Conservation (phyloP, 2,888 invertebrate genomes). For the Sericinus montela region DNA sequence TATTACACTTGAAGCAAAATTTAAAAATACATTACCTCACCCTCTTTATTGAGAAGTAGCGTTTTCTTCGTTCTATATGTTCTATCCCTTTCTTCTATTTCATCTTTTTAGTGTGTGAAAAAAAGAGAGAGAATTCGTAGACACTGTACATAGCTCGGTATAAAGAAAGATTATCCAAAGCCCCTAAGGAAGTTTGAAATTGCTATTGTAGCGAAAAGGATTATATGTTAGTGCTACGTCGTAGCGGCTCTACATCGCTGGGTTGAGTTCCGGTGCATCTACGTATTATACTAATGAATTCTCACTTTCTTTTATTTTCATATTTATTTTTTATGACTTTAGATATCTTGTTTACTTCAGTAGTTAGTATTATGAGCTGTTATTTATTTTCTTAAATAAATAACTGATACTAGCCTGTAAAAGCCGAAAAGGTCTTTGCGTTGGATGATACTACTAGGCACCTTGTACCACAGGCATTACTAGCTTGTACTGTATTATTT, state of each 20-base stretch:
- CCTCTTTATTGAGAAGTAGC: slow-evolving; percentile 74
- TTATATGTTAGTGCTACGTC: slow-evolving; percentile 78
- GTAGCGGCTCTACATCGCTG: slow-evolving; percentile 62
- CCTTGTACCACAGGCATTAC: too few relatives aligned
- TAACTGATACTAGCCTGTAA: too few relatives aligned
- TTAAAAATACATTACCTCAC: slow-evolving; percentile 76
- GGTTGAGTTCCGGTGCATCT: slow-evolving; percentile 34
- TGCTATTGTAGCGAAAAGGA: slow-evolving; percentile 81
- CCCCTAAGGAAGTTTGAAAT: slow-evolving; percentile 81
- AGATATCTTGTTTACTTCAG: too few relatives aligned
- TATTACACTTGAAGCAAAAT: slow-evolving; percentile 76
- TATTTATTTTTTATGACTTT: too few relatives aligned
- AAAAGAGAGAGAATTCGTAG: slow-evolving; percentile 42
- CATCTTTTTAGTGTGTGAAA: slow-evolving; percentile 31
- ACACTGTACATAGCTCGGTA: slow-evolving; percentile 69
- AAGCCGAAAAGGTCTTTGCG: too few relatives aligned
- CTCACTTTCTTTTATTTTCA: too few relatives aligned
- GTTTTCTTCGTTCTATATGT: slow-evolving; percentile 54
- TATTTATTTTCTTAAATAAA: too few relatives aligned
- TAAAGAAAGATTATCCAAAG: slow-evolving; percentile 80
- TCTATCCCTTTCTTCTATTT: slow-evolving; percentile 37
- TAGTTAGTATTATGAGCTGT: too few relatives aligned
- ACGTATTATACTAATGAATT: slow-evolving; percentile 13
- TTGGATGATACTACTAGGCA: too few relatives aligned
- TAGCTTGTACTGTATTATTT: too few relatives aligned